Conservation (phyloP, 2,797 vertebrate species). For the Diceros bicornis region DNA sequence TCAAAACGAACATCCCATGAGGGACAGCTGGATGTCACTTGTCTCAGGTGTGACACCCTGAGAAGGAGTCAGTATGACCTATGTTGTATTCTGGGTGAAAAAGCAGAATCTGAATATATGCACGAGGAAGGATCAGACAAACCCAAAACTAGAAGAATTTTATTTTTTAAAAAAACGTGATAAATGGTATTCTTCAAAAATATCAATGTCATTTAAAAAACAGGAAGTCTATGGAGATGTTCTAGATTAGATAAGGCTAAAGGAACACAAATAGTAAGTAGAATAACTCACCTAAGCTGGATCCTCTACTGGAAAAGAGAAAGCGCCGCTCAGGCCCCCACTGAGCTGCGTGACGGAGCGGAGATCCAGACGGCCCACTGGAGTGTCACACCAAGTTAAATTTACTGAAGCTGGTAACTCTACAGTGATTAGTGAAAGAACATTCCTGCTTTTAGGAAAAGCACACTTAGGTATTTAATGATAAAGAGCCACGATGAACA, state of each 20-base stretch:
- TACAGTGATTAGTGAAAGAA: background rate
- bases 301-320: background rate
- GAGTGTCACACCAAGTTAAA: rapidly evolving
- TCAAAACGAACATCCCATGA: background rate
- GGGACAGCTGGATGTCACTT: no score
- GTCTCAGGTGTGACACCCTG: rapidly evolving
- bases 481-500: background rate
- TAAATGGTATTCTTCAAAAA: background rate
- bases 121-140: background rate
- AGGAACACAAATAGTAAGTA: background rate
- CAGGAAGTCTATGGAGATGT: background rate
- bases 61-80: background rate
- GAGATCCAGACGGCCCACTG: rapidly evolving
- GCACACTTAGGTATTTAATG: background rate
- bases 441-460: background rate
- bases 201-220: background rate
- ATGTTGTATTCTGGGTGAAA: background rate
- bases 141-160: background rate
- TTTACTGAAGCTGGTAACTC: background rate
- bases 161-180: background rate
- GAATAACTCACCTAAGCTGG: background rate
- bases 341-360: background rate
- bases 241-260: background rate
- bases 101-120: background rate
- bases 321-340: no score